Evolutionary conservation across 2,888 invertebrate genomes (phyloP).

Genomic region (Diabrotica balteata): DNA sequence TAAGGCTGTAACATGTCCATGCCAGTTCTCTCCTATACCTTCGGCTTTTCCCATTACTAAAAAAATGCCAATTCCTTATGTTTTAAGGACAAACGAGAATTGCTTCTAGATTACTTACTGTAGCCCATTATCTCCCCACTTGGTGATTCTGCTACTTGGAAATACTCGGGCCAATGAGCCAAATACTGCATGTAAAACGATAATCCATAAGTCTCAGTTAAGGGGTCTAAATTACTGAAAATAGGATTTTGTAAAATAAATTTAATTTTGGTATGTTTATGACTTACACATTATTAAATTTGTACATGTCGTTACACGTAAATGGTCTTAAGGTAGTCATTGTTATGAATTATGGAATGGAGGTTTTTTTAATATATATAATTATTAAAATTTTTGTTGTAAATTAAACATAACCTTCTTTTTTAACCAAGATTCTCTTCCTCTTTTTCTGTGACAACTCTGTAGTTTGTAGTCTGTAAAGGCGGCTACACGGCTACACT

Average conservation of each 20-base stretch:
- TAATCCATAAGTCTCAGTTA: conserved; percentile 96
- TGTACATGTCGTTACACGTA: conserved; percentile 92
- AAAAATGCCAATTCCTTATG: conserved; percentile 43
- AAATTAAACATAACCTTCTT: too few species aligned
- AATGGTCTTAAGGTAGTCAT: conserved; percentile 95
- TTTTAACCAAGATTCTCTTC: too few species aligned
- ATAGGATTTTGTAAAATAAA: conserved; percentile 24
- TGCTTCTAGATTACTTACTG: conserved; percentile 70
- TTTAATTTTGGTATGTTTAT: too few species aligned
- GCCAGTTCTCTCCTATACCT: conserved; percentile 95
- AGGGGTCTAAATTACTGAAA: conserved; percentile 91
- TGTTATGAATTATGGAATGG: conserved; percentile 45
- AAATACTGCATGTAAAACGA: conserved; percentile 98
- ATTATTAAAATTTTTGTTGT: too few species aligned
- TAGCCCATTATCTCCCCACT: conserved; percentile 98
- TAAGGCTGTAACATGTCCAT: conserved; percentile 98
- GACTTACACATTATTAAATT: conserved; percentile 93
- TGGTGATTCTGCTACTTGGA: conserved; percentile 95
- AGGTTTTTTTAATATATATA: too few species aligned
- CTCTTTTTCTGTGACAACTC: too few species aligned
- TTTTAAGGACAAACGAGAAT: too few species aligned
- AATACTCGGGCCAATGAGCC: conserved; percentile 98
- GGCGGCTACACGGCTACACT: too few species aligned
- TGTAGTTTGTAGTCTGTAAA: too few species aligned
- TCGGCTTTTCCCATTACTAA: conserved; percentile 99